Percentiles rank a stretch among this genome's conserved stretches.
phyloP scores from a whole-genome alignment of 2,113 vertebrate species.

The Cavia aperea region DNA sequence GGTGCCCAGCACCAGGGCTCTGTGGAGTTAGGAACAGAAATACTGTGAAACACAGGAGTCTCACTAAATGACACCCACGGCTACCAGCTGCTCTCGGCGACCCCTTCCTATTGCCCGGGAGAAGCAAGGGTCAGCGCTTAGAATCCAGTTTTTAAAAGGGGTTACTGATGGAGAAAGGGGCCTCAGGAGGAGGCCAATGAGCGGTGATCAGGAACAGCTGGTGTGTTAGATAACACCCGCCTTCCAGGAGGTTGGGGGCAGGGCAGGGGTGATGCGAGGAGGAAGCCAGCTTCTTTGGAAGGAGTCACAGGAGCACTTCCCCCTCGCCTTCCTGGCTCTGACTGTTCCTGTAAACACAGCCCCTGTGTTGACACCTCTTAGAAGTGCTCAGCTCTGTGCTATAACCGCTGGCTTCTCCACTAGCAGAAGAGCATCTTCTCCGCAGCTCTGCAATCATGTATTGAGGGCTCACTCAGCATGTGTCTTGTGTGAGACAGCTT shows the following conservation, averaged over 20 bases:
- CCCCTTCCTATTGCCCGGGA: background rate
- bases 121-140: constrained; percentile 3
- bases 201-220: constrained; percentile 21
- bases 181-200: background rate
- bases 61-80: background rate
- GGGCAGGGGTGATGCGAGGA: background rate
- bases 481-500: background rate
- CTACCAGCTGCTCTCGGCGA: background rate
- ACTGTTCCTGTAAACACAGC: background rate
- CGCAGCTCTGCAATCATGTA: background rate
- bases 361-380: background rate
- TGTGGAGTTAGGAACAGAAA: background rate
- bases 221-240: background rate
- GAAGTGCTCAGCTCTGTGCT: background rate
- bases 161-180: background rate
- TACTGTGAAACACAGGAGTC: background rate
- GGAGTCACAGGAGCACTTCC: background rate
- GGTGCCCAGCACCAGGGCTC: background rate
- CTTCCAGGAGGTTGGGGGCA: background rate
- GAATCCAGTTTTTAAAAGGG: constrained; percentile 19
- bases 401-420: background rate
- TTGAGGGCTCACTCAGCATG: background rate
- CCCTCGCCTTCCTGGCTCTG: background rate
- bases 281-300: background rate
- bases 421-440: background rate